These are phyloP conservation scores for Macaca nemestrina DNA, from an alignment of 2,113 vertebrate species.

Conservation along the genomic window DNA sequence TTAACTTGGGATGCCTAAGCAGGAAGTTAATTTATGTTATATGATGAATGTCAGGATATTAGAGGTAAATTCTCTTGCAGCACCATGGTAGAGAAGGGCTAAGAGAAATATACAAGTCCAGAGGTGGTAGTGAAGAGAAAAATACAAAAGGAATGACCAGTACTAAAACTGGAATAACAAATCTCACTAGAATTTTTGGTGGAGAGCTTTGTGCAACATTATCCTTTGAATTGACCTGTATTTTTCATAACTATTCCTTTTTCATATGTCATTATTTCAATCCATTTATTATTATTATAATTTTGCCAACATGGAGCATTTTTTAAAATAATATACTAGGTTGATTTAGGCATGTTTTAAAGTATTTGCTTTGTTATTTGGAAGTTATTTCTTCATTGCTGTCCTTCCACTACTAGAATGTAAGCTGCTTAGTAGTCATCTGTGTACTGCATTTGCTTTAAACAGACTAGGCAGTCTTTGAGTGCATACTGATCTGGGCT, in stretches of 20 bases:
- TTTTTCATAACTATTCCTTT: neutral
- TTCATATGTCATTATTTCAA: neutral
- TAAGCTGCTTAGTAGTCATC: neutral
- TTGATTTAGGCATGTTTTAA: neutral
- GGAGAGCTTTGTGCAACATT: neutral
- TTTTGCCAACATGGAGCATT: neutral
- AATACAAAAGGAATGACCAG: neutral
- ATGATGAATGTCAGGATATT: neutral
- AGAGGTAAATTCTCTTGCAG: neutral
- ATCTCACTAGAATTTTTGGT: neutral
- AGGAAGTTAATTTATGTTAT: neutral
- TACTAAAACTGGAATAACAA: neutral
- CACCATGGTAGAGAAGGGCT: neutral
- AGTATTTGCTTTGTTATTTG: neutral
- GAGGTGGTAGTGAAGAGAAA: neutral
- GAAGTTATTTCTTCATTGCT: neutral
- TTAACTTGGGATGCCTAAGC: neutral
- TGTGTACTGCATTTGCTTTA: neutral
- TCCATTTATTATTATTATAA: neutral
- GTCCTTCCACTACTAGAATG: neutral
- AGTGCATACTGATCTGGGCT: neutral
- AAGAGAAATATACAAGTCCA: neutral
- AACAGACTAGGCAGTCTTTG: neutral
- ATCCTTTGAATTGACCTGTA: neutral
- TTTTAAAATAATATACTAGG: neutral